These are phyloP conservation scores for Cisticola juncidis DNA, from an alignment of 2,113 vertebrate genomes.

Conservation along the genomic window DNA sequence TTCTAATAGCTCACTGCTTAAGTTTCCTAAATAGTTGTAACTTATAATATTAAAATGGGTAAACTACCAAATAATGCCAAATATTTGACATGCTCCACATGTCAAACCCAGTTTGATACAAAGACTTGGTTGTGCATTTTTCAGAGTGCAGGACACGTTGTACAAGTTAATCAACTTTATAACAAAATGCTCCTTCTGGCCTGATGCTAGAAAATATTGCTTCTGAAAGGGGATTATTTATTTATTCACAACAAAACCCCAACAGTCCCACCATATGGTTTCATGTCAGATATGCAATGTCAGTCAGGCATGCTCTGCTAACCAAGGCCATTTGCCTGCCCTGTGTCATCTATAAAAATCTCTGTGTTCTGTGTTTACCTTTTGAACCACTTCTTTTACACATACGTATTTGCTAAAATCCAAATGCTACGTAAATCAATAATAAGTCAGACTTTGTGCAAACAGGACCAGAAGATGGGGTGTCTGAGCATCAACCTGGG, in stretches of 20 bases:
- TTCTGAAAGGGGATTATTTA: background rate
- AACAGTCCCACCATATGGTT: background rate
- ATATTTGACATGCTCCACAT: background rate
- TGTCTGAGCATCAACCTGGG: background rate
- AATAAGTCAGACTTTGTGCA: background rate
- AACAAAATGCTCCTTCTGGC: background rate
- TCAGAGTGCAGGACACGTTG: background rate
- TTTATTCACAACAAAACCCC: background rate
- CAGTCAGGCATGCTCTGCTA: background rate
- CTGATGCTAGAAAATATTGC: background rate
- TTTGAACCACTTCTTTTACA: background rate
- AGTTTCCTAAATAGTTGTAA: background rate
- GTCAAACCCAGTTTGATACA: background rate
- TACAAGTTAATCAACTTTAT: background rate
- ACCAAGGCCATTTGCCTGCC: background rate
- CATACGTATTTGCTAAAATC: background rate
- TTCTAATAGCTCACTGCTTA: background rate
- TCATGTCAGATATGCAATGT: background rate
- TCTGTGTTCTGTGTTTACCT: background rate
- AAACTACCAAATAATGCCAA: background rate
- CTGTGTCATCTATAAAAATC: background rate
- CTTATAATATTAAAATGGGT: background rate
- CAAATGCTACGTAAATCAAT: slow-evolving; percentile 57
- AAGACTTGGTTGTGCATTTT: background rate
- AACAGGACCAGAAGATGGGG: background rate